A percentile compares a stretch with the other conserved stretches of the same genome.
phyloP scores from a whole-genome alignment of 2,113 vertebrate species.

The Bubo scandiacus region DNA sequence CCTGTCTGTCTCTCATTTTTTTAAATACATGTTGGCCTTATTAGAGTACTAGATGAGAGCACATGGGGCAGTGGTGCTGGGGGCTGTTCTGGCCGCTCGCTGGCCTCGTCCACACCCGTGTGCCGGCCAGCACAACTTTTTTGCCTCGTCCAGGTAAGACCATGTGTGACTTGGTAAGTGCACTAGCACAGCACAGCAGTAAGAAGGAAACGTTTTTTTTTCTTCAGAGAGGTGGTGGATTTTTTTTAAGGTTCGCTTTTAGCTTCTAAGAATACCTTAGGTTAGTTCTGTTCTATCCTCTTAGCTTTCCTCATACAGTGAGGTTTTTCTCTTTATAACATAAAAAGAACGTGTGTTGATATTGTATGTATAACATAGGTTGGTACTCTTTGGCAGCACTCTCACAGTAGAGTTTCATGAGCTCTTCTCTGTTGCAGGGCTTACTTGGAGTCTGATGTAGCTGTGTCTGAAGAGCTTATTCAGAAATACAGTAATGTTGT shows the following conservation, averaged over 20 bases:
- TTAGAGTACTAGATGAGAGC: neutral
- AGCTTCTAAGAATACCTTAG: neutral
- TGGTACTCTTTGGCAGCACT: neutral
- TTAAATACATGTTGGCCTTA: neutral
- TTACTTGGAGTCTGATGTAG: constrained; percentile 88
- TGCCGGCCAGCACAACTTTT: neutral
- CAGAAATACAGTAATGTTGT: constrained; percentile 89
- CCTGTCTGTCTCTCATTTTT: neutral
- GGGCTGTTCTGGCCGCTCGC: rapidly evolving
- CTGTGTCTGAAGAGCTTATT: constrained; percentile 86
- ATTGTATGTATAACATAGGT: rapidly evolving
- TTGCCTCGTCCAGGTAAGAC: neutral
- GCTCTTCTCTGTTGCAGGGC: constrained; percentile 71
- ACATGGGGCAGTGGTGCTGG: neutral
- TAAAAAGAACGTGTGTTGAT: neutral
- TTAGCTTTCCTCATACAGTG: rapidly evolving
- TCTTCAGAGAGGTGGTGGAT: too few species aligned
- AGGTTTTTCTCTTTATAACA: neutral
- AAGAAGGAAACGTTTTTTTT: neutral
- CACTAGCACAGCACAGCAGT: neutral
- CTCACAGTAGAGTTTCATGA: neutral
- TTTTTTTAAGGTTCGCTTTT: neutral
- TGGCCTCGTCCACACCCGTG: neutral
- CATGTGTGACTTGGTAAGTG: neutral
- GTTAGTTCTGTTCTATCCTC: neutral